Conservation (phyloP, 2,113 vertebrate species). For the Tetrao urogallus region DNA sequence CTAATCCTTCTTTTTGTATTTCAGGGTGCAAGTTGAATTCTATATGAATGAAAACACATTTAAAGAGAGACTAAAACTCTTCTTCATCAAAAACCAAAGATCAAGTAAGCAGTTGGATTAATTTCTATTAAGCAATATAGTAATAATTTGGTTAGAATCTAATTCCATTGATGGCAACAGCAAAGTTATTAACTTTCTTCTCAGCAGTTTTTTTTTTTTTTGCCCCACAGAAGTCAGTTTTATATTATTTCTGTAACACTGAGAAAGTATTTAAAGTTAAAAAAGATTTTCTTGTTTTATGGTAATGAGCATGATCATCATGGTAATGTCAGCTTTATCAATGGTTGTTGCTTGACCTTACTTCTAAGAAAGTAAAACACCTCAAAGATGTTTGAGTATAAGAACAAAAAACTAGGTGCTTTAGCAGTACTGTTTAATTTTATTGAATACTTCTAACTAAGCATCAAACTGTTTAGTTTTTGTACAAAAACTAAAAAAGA, state of each 20-base stretch:
- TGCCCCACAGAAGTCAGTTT: background rate
- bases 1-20: slow-evolving; percentile 67
- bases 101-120: slow-evolving; percentile 83
- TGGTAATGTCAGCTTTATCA: background rate
- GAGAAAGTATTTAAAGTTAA: background rate
- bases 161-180: background rate
- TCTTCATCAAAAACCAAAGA: slow-evolving; percentile 93
- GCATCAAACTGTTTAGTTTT: background rate
- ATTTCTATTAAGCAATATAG: background rate
- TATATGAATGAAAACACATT: slow-evolving; percentile 89
- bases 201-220: background rate
- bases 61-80: slow-evolving; percentile 88
- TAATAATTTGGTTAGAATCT: background rate
- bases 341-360: background rate
- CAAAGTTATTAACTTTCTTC: background rate
- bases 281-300: background rate
- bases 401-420: background rate
- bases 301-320: background rate
- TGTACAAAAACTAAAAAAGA: background rate
- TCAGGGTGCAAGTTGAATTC: slow-evolving; percentile 89
- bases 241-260: background rate
- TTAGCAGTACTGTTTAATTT: background rate
- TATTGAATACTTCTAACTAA: background rate
- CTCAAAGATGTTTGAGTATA: background rate
- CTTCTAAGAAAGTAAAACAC: background rate